Conservation (phyloP, 2,113 vertebrate species). For the Pimephales promelas region DNA sequence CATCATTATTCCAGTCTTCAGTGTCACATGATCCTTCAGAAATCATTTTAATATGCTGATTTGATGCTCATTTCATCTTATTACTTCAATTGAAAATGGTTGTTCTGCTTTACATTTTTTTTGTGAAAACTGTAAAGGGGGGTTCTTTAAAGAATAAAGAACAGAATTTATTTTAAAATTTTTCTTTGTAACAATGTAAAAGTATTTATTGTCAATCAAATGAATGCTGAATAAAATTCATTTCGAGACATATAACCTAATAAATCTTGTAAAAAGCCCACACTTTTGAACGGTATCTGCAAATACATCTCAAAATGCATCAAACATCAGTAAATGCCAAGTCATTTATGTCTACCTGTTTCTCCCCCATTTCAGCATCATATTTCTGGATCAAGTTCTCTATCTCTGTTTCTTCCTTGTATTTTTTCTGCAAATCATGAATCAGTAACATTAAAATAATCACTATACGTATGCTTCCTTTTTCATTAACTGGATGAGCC, state of each 20-base stretch:
- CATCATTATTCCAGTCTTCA: not conserved
- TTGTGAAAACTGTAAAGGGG: not conserved
- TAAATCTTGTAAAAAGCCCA: not conserved
- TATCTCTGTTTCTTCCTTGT: constrained; percentile 79
- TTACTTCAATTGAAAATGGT: not conserved
- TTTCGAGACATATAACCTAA: not conserved
- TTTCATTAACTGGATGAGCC: constrained; percentile 56
- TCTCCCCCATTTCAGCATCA: constrained; percentile 79
- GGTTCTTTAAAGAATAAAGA: not conserved
- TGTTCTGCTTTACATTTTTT: not conserved
- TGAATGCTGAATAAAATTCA: not conserved
- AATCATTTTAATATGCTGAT: not conserved
- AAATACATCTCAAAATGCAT: not conserved
- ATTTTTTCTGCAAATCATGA: constrained; percentile 75
- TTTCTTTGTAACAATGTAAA: not conserved
- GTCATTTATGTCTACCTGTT: constrained; percentile 76
- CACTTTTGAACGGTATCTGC: not conserved
- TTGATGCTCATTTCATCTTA: not conserved
- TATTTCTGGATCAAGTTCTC: constrained; percentile 85
- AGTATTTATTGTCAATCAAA: not conserved
- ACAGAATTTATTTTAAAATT: not conserved
- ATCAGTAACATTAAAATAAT: not conserved
- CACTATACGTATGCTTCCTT: not conserved
- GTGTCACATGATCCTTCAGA: not conserved
- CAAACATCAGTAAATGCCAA: not conserved